Evolutionary conservation across 35 echinoderm and acorn worm species (phyloP), one percentile per base, ranked within the genome.

Genomic region (Lytechinus variegatus): DNA sequence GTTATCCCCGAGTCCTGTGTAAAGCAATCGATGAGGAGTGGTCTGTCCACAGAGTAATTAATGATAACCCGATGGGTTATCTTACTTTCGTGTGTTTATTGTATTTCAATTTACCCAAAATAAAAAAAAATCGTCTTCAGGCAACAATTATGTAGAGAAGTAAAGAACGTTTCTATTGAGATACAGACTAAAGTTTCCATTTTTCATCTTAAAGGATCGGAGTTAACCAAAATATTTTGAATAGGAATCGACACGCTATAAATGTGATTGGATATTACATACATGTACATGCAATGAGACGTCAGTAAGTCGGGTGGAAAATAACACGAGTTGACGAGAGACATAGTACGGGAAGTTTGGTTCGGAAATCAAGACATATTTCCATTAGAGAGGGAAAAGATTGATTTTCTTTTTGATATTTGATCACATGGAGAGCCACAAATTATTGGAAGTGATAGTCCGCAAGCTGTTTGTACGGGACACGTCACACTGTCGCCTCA

Each of bases 371-470:
- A 79, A 79, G 66, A 79, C 66, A 79, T 79, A n/a, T 24, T 79
- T 79, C 66, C 66, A 79, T 79, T 79, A 79, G 66, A 79, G 66
- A 79, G 14, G 66, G 21, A 79, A 79, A 79, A 79, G 66, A 79
- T 79, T 16, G 66, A 79, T 79, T 79, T 79, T 79, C 66, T 79
- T 79, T 79, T 79, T 21, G 66, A 79, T 79, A 79, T 79, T 79
- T 79, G 66, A 79, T 24, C 66, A 79, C 66, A 79, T 79, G 66
- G 66, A n/a, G n/a, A 79, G 66, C 66, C 66, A 79, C 4, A 24
- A 79, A 79, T 79, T 79, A 79, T 79, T 79, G 66, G 19, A 79
- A 79, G 66, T 79, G 66, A 79, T 79, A 79, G 66, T 79, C 66
- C 66, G 66, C 66, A 79, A 79, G 66, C 19, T 79, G 66, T 79